Percentiles rank a stretch among this genome's conserved stretches.
These are phyloP conservation scores for Gila robusta DNA, from an alignment of 2,797 vertebrate genomes.

Conservation along the genomic window DNA sequence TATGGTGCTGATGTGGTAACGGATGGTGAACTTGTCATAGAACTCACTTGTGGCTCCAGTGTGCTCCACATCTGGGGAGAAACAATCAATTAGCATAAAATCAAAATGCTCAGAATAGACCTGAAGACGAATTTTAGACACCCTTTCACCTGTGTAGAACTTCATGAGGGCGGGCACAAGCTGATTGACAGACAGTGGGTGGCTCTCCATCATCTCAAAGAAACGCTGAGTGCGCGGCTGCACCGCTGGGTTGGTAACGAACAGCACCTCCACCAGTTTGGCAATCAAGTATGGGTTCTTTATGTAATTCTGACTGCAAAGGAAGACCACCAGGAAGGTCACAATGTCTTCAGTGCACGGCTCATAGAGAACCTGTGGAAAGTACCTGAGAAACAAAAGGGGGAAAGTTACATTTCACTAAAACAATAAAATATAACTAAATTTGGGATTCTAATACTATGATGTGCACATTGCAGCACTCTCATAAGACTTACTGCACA, in stretches of 20 bases:
- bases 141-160: constrained; percentile 92
- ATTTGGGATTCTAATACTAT: neutral
- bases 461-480: neutral
- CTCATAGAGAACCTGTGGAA: constrained; percentile 98
- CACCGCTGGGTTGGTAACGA: constrained; percentile 97
- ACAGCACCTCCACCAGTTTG: constrained; percentile 98
- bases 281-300: constrained; percentile 97
- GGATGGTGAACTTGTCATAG: constrained; percentile 99
- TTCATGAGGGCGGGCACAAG: constrained; percentile 98
- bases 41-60: constrained; percentile 98
- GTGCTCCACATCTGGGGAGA: constrained; percentile 91
- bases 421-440: neutral
- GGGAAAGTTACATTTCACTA: neutral
- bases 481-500: constrained; percentile 91
- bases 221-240: constrained; percentile 97
- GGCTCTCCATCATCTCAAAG: constrained; percentile 99
- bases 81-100: neutral
- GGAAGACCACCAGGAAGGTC: constrained; percentile 96
- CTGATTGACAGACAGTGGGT: constrained; percentile 92
- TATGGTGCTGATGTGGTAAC: constrained; percentile 99
- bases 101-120: neutral
- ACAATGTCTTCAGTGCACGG: constrained; percentile 97
- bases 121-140: neutral
- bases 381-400: constrained; percentile 83
- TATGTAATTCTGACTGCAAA: constrained; percentile 99